These are phyloP conservation scores for Holothuria glaberrima DNA, from an alignment of 35 echinoderm and acorn worm genomes.

Conservation along the genomic window DNA sequence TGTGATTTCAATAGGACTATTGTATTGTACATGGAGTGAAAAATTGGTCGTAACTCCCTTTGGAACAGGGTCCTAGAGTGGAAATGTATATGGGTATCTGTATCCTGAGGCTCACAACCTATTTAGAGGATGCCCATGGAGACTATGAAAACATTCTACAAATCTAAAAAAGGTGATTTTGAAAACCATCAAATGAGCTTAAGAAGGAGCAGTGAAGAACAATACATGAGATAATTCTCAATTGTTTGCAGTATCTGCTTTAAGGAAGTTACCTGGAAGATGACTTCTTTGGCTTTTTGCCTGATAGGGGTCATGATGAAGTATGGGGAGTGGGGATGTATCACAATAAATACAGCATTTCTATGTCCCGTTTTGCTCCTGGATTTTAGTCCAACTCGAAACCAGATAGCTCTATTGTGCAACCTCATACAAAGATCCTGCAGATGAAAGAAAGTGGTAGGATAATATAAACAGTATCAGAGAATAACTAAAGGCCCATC, in stretches of 20 bases:
- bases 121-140: too few species aligned
- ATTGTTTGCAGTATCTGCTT: not conserved
- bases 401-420: conserved; percentile 34
- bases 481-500: too few species aligned
- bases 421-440: conserved; percentile 46
- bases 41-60: too few species aligned
- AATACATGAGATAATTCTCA: not conserved
- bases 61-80: too few species aligned
- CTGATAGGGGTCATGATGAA: not conserved
- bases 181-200: not conserved
- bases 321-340: conserved; percentile 49
- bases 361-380: not conserved
- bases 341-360: conserved; percentile 49
- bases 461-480: too few species aligned
- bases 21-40: too few species aligned
- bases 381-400: conserved; percentile 19
- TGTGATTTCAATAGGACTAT: too few species aligned
- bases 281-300: conserved; percentile 22
- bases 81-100: too few species aligned
- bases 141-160: not conserved
- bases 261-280: conserved; percentile 39
- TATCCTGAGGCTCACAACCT: too few species aligned
- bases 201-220: not conserved
- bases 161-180: not conserved
- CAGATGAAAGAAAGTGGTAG: not conserved